These are phyloP conservation scores for Ooceraea biroi DNA, from an alignment of 1,140 invertebrate genomes.

Conservation along the genomic window DNA sequence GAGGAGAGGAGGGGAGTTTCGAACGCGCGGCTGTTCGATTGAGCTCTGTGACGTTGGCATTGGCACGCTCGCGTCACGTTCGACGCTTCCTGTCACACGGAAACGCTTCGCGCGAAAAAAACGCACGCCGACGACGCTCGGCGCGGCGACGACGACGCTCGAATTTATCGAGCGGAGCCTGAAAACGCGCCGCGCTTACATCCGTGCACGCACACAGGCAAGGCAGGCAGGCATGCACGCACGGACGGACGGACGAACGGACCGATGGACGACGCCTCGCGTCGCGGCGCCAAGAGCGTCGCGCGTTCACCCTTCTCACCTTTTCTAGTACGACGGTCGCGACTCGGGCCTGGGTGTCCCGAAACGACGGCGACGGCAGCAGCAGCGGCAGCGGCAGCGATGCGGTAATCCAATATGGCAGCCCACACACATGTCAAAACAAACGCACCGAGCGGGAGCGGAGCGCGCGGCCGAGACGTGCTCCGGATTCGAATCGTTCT, in stretches of 20 bases:
- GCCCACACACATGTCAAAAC: conserved; percentile 84
- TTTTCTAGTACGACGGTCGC: conserved; percentile 63
- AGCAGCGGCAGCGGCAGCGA: conserved; percentile 45
- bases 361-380: no score
- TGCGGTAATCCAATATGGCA: conserved; percentile 82
- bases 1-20: background rate
- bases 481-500: background rate
- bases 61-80: background rate
- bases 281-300: background rate
- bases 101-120: background rate
- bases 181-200: conserved; percentile 57
- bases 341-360: conserved; percentile 9
- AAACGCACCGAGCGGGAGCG: conserved; percentile 74
- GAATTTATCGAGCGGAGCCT: conserved; percentile 60
- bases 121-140: background rate
- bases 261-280: conserved; percentile 60
- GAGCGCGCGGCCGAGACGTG: conserved; percentile 71
- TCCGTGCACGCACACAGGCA: conserved; percentile 26
- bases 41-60: background rate
- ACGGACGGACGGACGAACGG: conserved; percentile 6
- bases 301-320: conserved; percentile 29
- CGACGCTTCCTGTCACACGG: no score
- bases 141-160: conserved; percentile 38
- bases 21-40: background rate
- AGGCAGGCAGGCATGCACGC: no score